Base-by-base conservation (phyloP, 1,140 invertebrate species). In the Dysdera silvatica region DNA sequence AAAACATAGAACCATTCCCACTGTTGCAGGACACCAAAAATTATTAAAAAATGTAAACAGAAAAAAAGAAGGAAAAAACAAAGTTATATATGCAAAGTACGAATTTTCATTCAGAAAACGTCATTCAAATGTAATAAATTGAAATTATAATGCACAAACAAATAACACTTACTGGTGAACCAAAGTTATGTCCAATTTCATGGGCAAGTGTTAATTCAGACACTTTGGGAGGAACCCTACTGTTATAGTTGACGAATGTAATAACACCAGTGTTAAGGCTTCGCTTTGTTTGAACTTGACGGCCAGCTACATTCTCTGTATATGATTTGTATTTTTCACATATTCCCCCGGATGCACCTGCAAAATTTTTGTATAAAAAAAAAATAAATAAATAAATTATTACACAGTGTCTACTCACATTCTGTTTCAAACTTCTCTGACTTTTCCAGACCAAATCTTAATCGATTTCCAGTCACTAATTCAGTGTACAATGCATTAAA, bases 161-260 rank as follows among this genome's bases (percentile, higher is more conserved):
- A n/a, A n/a, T n/a, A n/a, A 23, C 55, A 78, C 80, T 84, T 80
- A 94, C 90, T 73, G 92, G 91, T 66, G 95, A 97, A 54, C 96
- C 96, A 80, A 99, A 99, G 78, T 98, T 99, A 74, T 99, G 96
- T 4, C 96, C 96, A 72, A 99, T 97, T 79, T 99, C 96, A 76
- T 99, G 96, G 8, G 96, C 97, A 59, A 99, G 80, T 8, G 96
- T 99, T 14, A 99, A 78, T 73, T 98, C 95, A 6, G 94, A 98
- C 18, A 99, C 96, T 78, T 95, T 95, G 0, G 89, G 91, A 60
- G 89, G 95, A 20, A 99, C 95, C 48, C 92, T 79, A 73, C 89
- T 94, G 71, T 97, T 96, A 79, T 99, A 99, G 79, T 99, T 99
- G 14, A 99, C 90, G 75, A 99, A 94, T 2, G 97, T 99, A 40